These are phyloP conservation scores for Cheiracanthium punctorium DNA, from an alignment of 2,888 invertebrate genomes.

Conservation along the genomic window DNA sequence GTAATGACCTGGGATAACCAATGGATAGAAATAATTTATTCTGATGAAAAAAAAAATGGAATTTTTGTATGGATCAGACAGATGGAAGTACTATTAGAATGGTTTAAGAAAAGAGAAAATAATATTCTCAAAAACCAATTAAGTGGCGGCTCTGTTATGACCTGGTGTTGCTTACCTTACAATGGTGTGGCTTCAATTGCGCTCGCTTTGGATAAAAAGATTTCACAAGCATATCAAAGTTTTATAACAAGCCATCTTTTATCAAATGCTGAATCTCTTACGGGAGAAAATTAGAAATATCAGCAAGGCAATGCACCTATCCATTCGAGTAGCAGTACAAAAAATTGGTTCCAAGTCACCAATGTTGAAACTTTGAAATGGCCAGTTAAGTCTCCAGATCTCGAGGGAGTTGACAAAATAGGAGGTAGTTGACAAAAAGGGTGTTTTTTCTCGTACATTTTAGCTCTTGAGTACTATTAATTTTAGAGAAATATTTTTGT, in stretches of 20 bases:
- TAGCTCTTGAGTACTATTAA: too few relatives aligned
- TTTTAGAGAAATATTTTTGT: too few relatives aligned
- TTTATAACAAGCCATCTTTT: not conserved
- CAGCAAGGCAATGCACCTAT: not conserved
- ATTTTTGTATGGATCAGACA: not conserved
- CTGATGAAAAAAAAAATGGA: too few relatives aligned
- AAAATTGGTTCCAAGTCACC: not conserved
- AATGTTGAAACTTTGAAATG: not conserved
- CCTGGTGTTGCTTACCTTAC: not conserved
- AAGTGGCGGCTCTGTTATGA: not conserved
- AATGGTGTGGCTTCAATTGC: conserved; percentile 1
- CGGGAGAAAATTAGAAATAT: conserved; percentile 1
- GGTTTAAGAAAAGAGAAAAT: not conserved
- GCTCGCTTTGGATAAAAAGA: too few relatives aligned
- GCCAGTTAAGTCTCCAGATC: not conserved
- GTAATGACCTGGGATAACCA: too few relatives aligned
- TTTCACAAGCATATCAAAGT: not conserved
- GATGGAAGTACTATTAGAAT: not conserved
- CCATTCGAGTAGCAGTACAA: not conserved
- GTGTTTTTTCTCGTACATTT: too few relatives aligned
- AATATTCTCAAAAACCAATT: not conserved
- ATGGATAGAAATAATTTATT: too few relatives aligned
- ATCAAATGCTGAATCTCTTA: not conserved
- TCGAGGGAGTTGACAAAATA: too few relatives aligned
- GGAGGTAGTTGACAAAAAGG: too few relatives aligned